Conservation (phyloP, 2,113 vertebrate genomes). For the Anarhynchus alexandrinus region DNA sequence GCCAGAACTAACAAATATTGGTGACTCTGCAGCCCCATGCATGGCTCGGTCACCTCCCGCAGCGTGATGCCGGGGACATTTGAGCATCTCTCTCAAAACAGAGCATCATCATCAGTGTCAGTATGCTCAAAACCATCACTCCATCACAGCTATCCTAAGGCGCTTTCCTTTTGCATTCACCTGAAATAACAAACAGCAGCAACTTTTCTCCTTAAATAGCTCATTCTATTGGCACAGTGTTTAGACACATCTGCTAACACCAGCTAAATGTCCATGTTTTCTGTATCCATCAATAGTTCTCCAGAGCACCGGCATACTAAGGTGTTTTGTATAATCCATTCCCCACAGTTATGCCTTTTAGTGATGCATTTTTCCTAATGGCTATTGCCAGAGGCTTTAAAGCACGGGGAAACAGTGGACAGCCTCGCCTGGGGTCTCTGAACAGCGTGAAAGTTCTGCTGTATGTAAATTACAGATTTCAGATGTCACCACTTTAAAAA, state of each 20-base stretch:
- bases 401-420: not conserved
- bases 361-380: slow-evolving; percentile 55
- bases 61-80: accelerated
- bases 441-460: not conserved
- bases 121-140: not conserved
- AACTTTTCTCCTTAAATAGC: slow-evolving; percentile 5
- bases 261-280: not conserved
- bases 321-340: slow-evolving; percentile 55
- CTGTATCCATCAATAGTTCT: slow-evolving; percentile 11
- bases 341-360: slow-evolving; percentile 46
- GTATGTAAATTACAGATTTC: slow-evolving; percentile 42
- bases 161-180: not conserved
- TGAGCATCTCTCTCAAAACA: not conserved
- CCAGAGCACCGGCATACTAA: not conserved
- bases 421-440: slow-evolving; percentile 8
- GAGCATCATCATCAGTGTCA: not conserved
- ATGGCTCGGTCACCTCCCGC: accelerated
- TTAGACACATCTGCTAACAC: not conserved
- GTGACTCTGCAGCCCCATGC: not conserved
- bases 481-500: slow-evolving; percentile 13
- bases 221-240: not conserved
- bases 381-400: slow-evolving; percentile 57
- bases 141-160: not conserved
- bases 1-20: not conserved
- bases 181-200: slow-evolving; percentile 18